Evolutionary conservation across 2,888 invertebrate genomes (phyloP).

Genomic region (Athrips mouffetella): DNA sequence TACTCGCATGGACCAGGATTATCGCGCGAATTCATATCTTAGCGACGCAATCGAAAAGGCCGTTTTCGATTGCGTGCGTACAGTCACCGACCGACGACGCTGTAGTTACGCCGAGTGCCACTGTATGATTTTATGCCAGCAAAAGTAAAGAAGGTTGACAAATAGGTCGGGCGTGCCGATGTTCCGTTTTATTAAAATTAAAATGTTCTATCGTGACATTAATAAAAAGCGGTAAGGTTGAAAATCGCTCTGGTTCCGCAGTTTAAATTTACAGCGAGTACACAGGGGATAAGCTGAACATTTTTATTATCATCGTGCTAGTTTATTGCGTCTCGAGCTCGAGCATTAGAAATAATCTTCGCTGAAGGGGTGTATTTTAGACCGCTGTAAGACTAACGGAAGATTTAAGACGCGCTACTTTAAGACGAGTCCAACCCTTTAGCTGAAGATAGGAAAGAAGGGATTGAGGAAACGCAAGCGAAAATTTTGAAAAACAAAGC

Average conservation of each 20-base stretch:
- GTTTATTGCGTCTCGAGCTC: slow-evolving; percentile 68
- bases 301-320: slow-evolving; percentile 72
- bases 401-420: slow-evolving; percentile 8
- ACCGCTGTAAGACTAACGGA: slow-evolving; percentile 28
- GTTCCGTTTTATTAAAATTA: slow-evolving; percentile 77
- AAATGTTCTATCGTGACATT: slow-evolving; percentile 70
- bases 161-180: slow-evolving; percentile 75
- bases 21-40: slow-evolving; percentile 71
- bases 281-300: slow-evolving; percentile 65
- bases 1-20: slow-evolving; percentile 55
- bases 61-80: slow-evolving; percentile 51
- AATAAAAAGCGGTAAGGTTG: slow-evolving; percentile 65
- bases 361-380: slow-evolving; percentile 51
- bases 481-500: slow-evolving; percentile 56
- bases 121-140: slow-evolving; percentile 74
- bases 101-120: slow-evolving; percentile 61
- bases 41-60: slow-evolving; percentile 61
- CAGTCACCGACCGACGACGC: slow-evolving; percentile 38
- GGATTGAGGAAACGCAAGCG: slow-evolving; percentile 35
- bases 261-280: slow-evolving; percentile 63
- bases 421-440: slow-evolving; percentile 28
- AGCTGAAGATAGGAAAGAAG: slow-evolving; percentile 17
- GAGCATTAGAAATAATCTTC: slow-evolving; percentile 69
- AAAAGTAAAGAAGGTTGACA: slow-evolving; percentile 78
- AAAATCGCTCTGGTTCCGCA: slow-evolving; percentile 49